Base-by-base conservation (phyloP, 2,888 invertebrate genomes). In the Lasius fuliginosus region DNA sequence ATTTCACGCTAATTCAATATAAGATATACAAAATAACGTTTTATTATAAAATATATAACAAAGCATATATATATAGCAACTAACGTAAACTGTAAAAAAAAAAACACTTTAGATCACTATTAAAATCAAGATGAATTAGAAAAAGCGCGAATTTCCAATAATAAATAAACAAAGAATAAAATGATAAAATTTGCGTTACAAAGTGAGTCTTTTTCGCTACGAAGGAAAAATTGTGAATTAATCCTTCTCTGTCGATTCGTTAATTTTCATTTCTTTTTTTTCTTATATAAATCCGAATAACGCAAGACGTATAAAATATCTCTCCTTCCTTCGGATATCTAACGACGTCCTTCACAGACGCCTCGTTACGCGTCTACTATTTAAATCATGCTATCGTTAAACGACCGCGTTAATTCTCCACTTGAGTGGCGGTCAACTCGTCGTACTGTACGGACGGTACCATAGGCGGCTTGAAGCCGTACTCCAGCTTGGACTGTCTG, bases 361-460 rank as follows among this genome's bases (percentile, higher is more conserved):
- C 15, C 3, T 42, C n/a, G 58, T 40, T n/a, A 30, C 27, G 18
- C 15, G 4, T 46, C n/a, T 33, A 75, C 33, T 74, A 74, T 33
- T 62, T n/a, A 53, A n/a, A 53, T 53, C 6, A 6, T 8, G 5
- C 75, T 76, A 56, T 67, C 18, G 36, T 46, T 23, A 53, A 9
- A 23, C 18, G 12, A 40, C 58, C n/a, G 30, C 67, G 12, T 79
- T 60, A 81, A 60, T 81, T 81, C 8, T 94, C 93, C 6, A 95
- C 93, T 90, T 94, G 94, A 12, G 93, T 91, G 3, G 94, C 94
- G 0, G 94, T 94, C 71, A 97, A 96, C 87, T 97, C 96, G 92
- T 98, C 97, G 12, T 98, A 97, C 93, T 98, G 97, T 5, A 97
- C 96, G 0, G 98, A 98, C 0, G 98, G 98, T 85, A 97, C 96